These are phyloP conservation scores for Proterorhinus semilunaris DNA, from an alignment of 2,113 vertebrate species.

Conservation along the genomic window DNA sequence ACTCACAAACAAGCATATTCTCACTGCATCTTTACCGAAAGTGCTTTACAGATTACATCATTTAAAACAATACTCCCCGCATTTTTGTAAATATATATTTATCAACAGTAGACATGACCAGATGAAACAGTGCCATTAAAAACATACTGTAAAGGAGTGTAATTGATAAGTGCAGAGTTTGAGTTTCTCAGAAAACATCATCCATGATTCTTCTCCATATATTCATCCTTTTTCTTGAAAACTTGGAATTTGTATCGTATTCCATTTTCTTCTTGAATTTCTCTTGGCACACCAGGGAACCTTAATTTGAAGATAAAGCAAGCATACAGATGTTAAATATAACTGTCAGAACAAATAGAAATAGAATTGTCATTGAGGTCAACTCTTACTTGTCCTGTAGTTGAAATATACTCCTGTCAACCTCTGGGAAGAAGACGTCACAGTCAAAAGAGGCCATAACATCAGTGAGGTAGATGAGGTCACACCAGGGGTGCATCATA, in stretches of 20 bases:
- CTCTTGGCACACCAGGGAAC: slow-evolving; percentile 72
- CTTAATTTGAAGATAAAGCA: slow-evolving; percentile 37
- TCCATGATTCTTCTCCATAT: neutral
- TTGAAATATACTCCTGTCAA: slow-evolving; percentile 69
- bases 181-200: neutral
- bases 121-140: neutral
- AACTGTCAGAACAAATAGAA: neutral
- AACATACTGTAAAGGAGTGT: neutral
- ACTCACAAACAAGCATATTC: slow-evolving; percentile 31
- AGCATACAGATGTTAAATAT: neutral
- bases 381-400: slow-evolving; percentile 67
- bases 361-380: no score
- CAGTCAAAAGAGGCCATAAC: slow-evolving; percentile 79
- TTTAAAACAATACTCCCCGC: no score
- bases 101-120: neutral
- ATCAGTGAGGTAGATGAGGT: slow-evolving; percentile 76
- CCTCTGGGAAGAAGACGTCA: slow-evolving; percentile 79
- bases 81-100: no score
- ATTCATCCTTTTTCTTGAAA: slow-evolving; percentile 64
- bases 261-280: slow-evolving; percentile 79
- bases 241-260: slow-evolving; percentile 77
- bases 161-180: neutral
- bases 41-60: no score
- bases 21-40: slow-evolving; percentile 14
- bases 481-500: slow-evolving; percentile 78